Base-by-base conservation (phyloP, 2,797 vertebrate genomes). In the Myotis daubentonii region DNA sequence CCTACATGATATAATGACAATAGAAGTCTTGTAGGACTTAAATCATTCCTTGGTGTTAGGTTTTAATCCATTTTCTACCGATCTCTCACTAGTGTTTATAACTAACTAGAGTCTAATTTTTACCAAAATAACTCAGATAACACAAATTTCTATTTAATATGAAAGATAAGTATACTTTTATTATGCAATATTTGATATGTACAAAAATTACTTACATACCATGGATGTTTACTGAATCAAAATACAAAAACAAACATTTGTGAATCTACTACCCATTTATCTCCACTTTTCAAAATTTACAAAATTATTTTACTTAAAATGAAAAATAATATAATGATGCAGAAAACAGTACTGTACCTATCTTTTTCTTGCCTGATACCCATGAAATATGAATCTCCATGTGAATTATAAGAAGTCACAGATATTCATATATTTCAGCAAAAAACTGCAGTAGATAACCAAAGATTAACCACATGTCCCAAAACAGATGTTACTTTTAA, bases 401-500 rank as follows among this genome's bases (percentile, higher is more conserved):
- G 87, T 74, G 17, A 93, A 90, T 71, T 89, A 47, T 81, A 81
- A 81, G 38, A 81, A 44, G 57, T 81, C 38, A 92, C 1, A 85
- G 60, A 84, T 44, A 51, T 47, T 81, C 49, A 95, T 51, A 79
- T 90, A 83, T 51, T 82, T 83, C 71, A 90, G 70, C 4, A 93
- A 83, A 92, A 86, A 90, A 36, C 0, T 76, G 65, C 28, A 68
- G 60, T 79, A 95, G 71, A 96, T 87, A 94, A 70, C 41, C 83
- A 93, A 89, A 89, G 89, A 79, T 76, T 80, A 91, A 91, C 66
- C 4, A 33, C 20, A 25, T 22, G 51, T 15, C 60, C 13, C 74
- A 92, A 87, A 87, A n/a, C 30, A 93, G 36, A 81, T 89, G 83
- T 74, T 89, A 95, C 49, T 89, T 72, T 94, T 82, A 93, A 86